A percentile compares a stretch with the other conserved stretches of the same genome.
Conservation (phyloP, 2,888 invertebrate genomes). For the Calameuta filiformis region DNA sequence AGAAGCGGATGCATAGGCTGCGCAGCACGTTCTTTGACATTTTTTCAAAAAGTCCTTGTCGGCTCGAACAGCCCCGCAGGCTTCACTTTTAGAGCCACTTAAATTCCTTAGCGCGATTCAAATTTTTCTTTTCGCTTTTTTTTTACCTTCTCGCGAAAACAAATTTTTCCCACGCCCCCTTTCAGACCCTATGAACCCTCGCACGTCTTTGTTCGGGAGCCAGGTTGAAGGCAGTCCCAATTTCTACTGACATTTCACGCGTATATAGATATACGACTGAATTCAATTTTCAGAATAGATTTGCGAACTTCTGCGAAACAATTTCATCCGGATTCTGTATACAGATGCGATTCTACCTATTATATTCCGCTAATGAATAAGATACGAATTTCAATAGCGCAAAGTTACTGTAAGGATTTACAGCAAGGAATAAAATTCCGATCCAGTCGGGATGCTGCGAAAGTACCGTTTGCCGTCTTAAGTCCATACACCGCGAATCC, state of each 20-base stretch:
- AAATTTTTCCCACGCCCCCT: not conserved
- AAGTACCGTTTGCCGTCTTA: not conserved
- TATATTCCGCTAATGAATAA: not conserved
- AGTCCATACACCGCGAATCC: not conserved
- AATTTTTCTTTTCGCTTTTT: not conserved
- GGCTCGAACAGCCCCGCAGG: not conserved
- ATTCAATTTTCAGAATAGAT: not conserved
- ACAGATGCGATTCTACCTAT: not conserved
- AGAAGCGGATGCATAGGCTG: not conserved
- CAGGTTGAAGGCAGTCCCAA: not conserved
- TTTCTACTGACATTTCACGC: not conserved
- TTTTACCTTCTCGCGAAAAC: not conserved
- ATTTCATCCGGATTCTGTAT: not conserved
- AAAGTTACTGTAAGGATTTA: not conserved
- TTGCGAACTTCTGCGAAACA: not conserved
- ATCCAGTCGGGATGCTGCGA: not conserved
- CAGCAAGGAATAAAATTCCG: not conserved
- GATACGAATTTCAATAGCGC: not conserved
- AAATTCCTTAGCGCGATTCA: not conserved
- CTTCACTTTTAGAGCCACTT: not conserved
- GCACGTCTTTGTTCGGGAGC: not conserved
- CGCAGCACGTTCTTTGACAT: not conserved
- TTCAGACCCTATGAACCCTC: not conserved
- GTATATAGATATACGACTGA: not conserved
- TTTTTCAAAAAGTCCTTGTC: not conserved